Evolutionary conservation across 1,140 invertebrate species (phyloP), one percentile per base, ranked within the genome.

Genomic region (Bombus vancouverensis): DNA sequence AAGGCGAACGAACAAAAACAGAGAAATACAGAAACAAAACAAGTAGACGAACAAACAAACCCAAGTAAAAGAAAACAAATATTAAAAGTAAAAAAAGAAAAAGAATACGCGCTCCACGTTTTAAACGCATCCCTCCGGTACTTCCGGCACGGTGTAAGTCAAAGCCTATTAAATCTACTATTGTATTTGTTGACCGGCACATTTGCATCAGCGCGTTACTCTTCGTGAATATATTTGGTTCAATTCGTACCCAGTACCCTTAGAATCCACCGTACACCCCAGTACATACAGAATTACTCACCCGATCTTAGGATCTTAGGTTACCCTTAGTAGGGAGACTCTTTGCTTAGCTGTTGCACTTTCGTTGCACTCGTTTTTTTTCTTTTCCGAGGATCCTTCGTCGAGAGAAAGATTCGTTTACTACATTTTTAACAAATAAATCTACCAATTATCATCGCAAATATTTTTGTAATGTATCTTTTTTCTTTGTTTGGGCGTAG

Each of bases 321-420:
- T 80, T 22, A 78, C 83, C 83, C 87, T 80, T 79, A 88, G 83
- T 83, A 82, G 87, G 87, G 78, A 88, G 83, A 89, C 80, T 89
- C n/a, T 71, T 89, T 81, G 88, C 88, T 89, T 89, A 89, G 85
- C 80, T 86, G 65, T 85, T 87, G 87, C 83, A 85, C 88, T 89
- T 88, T 80, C 76, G 88, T 87, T 83, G 88, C 88, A 89, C 85
- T 89, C 62, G 81, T 89, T 77, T 62, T 76, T 72, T 65, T 66
- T 65, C 53, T 72, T 42, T 57, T 34, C 34, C 59, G 62, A 32
- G 65, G 39, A 62, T 15, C 5, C 34, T 72, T 65, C 66, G n/a
- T 66, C 79, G 78, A 68, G 83, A 81, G 78, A 32, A 12, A 32
- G 25, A 72, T n/a, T 42, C 9, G 2, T 42, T 44, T n/a, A 22